A percentile compares a stretch with the other conserved stretches of the same genome.
These are phyloP conservation scores for Acanthopleura granulata DNA, from an alignment of 2,888 invertebrate genomes.

Conservation along the genomic window DNA sequence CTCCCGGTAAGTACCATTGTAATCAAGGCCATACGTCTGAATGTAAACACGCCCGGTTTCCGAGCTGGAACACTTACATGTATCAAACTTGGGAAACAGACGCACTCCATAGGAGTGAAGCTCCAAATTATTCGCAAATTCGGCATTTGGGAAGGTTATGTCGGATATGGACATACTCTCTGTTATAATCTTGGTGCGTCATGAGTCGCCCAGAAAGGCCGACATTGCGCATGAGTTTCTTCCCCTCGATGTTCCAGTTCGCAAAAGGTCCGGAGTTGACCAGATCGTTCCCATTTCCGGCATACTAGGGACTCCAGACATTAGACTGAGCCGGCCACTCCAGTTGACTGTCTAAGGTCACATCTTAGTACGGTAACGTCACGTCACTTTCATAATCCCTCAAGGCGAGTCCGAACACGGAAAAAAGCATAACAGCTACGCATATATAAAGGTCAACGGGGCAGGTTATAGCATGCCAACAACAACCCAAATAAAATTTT, in stretches of 20 bases:
- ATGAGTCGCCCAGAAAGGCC: constrained; percentile 41
- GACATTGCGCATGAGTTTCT: constrained; percentile 26
- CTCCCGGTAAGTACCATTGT: constrained; percentile 56
- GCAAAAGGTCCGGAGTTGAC: constrained; percentile 55
- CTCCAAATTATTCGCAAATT: constrained; percentile 49
- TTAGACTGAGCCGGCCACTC: constrained; percentile 42
- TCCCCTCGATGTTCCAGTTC: constrained; percentile 48
- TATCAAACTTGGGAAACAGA: constrained; percentile 30
- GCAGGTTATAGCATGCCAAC: too few species aligned
- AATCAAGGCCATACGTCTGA: constrained; percentile 51
- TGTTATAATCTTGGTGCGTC: constrained; percentile 34
- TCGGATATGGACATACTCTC: constrained; percentile 29
- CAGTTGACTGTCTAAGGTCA: constrained; percentile 47
- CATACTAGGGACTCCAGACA: constrained; percentile 47
- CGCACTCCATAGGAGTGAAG: constrained; percentile 54
- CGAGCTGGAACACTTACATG: constrained; percentile 11
- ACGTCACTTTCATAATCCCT: constrained; percentile 48
- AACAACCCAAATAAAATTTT: too few species aligned
- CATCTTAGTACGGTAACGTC: constrained; percentile 59
- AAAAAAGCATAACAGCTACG: too few species aligned
- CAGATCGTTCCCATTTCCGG: constrained; percentile 48
- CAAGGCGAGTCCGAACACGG: constrained; percentile 38
- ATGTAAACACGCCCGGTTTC: constrained; percentile 40
- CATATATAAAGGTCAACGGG: too few species aligned
- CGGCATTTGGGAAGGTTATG: constrained; percentile 43